Evolutionary conservation across 1,140 invertebrate genomes (phyloP).

Genomic region (Drosophila tsacasi): DNA sequence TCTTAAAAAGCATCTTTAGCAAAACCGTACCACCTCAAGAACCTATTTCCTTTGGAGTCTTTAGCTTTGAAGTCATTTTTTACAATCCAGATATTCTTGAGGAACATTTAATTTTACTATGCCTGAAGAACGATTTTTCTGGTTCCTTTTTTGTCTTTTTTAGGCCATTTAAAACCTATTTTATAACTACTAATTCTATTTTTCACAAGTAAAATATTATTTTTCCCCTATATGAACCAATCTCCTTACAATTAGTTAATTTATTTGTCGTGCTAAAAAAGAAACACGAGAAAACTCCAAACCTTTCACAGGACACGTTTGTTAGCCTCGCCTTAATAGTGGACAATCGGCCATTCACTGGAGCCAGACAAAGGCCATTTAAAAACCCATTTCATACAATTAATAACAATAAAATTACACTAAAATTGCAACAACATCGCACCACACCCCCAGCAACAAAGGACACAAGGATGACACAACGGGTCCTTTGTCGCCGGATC

Average conservation of each 20-base stretch:
- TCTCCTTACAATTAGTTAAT: constrained; percentile 16
- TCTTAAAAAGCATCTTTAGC: too few species aligned
- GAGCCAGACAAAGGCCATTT: constrained; percentile 51
- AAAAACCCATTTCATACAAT: constrained; percentile 74
- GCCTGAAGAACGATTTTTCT: background rate
- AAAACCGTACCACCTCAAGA: too few species aligned
- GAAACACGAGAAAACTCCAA: constrained; percentile 7
- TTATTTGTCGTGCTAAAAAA: constrained; percentile 27
- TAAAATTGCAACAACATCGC: constrained; percentile 78
- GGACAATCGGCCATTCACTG: constrained; percentile 26
- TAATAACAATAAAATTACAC: constrained; percentile 79
- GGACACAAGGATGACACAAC: constrained; percentile 28
- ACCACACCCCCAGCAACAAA: constrained; percentile 60
- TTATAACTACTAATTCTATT: background rate
- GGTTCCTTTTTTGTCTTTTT: background rate
- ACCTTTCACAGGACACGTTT: constrained; percentile 20
- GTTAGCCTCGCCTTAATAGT: constrained; percentile 6
- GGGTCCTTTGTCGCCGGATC: constrained; percentile 50
- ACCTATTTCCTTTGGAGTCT: background rate
- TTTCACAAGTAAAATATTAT: background rate
- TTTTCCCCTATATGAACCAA: background rate
- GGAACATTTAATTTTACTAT: too few species aligned
- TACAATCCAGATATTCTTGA: background rate
- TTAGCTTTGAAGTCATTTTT: background rate
- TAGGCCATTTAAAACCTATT: background rate